Percentiles rank a stretch among this genome's conserved stretches.
phyloP scores from a whole-genome alignment of 2,888 invertebrate genomes.

The Drosophila longiperda region DNA sequence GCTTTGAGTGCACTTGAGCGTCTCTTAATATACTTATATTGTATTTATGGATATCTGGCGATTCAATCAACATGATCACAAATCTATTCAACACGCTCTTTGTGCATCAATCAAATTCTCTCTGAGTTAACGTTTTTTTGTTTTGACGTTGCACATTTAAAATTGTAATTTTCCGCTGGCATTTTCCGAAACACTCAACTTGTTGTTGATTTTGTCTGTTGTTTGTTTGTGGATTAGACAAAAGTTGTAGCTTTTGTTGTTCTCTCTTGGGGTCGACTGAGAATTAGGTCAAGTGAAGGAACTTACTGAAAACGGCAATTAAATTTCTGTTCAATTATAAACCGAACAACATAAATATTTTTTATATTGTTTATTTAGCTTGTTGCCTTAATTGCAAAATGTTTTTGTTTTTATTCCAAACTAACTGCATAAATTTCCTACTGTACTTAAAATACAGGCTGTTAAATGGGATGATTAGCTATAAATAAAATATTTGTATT shows the following conservation, averaged over 20 bases:
- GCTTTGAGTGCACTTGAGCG: constrained; percentile 16
- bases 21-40: not conserved
- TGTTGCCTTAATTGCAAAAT: constrained; percentile 70
- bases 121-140: constrained; percentile 22
- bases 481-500: not conserved
- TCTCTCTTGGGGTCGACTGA: constrained; percentile 54
- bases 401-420: constrained; percentile 29
- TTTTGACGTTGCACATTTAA: constrained; percentile 24
- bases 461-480: not conserved
- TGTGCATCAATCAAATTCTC: constrained; percentile 44
- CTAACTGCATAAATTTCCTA: constrained; percentile 52
- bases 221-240: constrained; percentile 26
- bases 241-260: constrained; percentile 13
- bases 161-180: constrained; percentile 18
- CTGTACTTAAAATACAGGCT: constrained; percentile 58
- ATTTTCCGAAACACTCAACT: constrained; percentile 8
- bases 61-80: constrained; percentile 11
- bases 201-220: constrained; percentile 2
- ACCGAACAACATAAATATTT: constrained; percentile 35
- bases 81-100: constrained; percentile 33
- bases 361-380: constrained; percentile 43
- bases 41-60: constrained; percentile 13
- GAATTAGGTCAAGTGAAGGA: constrained; percentile 78
- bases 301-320: constrained; percentile 73
- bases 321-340: constrained; percentile 59